Percentiles rank a stretch among this genome's conserved stretches.
phyloP scores from a whole-genome alignment of 2,113 vertebrate genomes.

The Piaya cayana region DNA sequence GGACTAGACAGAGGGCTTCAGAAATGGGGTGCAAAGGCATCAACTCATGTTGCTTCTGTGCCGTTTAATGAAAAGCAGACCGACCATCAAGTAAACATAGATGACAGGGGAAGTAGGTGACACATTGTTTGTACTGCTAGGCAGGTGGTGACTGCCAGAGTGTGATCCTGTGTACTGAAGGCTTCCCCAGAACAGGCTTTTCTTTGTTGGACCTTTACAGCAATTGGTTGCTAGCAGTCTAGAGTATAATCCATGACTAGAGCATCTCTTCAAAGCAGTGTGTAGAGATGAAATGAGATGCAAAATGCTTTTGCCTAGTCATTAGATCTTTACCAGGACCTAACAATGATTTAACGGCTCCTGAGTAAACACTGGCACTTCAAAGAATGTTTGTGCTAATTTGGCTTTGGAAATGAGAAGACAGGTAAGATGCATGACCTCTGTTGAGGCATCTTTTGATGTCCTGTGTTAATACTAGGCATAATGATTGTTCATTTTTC shows the following conservation, averaged over 20 bases:
- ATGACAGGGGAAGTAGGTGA: background rate
- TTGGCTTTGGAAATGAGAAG: constrained; percentile 24
- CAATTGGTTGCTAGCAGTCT: background rate
- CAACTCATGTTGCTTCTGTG: background rate
- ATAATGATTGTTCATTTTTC: constrained; percentile 3
- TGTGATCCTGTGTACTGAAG: background rate
- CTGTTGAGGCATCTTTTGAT: constrained; percentile 13
- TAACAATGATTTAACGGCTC: background rate
- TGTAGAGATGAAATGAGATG: background rate
- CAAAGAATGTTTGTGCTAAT: constrained; percentile 30
- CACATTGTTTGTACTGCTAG: background rate
- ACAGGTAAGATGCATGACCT: background rate
- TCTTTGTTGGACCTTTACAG: background rate
- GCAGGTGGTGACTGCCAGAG: background rate
- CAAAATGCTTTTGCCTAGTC: background rate
- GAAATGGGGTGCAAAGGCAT: background rate
- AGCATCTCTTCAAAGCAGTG: background rate
- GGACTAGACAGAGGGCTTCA: background rate
- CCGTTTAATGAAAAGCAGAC: background rate
- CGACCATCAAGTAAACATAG: background rate
- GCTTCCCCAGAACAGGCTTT: background rate
- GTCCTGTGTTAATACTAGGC: background rate
- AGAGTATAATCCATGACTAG: background rate
- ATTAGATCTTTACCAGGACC: background rate
- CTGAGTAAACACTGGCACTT: background rate